Base-by-base conservation (phyloP, 2,888 invertebrate species). In the Aphelenchoides bicaudatus region DNA sequence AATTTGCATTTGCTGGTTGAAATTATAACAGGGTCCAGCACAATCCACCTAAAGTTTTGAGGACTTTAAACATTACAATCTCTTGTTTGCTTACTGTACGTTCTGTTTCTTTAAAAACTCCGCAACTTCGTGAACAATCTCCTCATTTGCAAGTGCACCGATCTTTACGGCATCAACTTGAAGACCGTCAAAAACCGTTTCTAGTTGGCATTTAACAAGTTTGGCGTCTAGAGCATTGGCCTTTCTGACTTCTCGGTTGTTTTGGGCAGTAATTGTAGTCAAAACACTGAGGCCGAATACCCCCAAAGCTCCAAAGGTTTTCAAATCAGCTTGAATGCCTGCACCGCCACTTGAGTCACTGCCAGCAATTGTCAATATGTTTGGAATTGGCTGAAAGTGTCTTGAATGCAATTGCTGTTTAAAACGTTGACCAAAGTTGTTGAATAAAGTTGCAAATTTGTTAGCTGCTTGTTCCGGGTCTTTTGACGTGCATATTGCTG, bases 281-380 rank as follows among this genome's bases (percentile, higher is more conserved):
- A 54, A 21, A 1, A n/a, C 57, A 19, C 53, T 13, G 19, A 30
- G 29, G 2, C 29, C 57, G 25, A 38, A 58, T 23, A 31, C 19
- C n/a, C 37, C 38, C 34, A 54, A 23, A 6, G 56, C 38, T 10
- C 19, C 5, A 21, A 56, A 27, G 6, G 53, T 54, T 28, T 56
- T 56, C 2, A 56, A 13, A 25, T 56, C 57, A 2, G 56, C 56
- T 27, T 56, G 57, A 34, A 56, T 38, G 19, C 57, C 57, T n/a
- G 57, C 57, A n/a, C 57, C 57, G 25, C 57, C 57, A 6, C 30
- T 21, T 5, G 53, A 30, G 21, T 56, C 55, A 3, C 53, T 39
- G 13, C 52, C 57, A 10, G 57, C 57, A 23, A n/a, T n/a, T n/a
- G n/a, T n/a, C n/a, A n/a, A n/a, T n/a, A n/a, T n/a, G n/a, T n/a